Conservation (phyloP, 2,113 vertebrate genomes). For the Syrmaticus mikado region DNA sequence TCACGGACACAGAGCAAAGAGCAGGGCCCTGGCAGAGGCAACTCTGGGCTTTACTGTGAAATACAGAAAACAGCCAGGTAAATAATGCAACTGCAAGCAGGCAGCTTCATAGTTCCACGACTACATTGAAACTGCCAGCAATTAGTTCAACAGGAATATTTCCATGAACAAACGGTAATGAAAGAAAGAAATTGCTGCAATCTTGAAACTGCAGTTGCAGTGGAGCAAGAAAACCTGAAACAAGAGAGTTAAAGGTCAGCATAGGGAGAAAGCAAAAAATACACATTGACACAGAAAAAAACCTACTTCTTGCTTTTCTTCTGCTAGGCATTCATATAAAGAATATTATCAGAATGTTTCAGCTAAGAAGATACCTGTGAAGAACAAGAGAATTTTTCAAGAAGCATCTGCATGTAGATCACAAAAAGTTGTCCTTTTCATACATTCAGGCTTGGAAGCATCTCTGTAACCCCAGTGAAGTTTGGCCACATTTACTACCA, state of each 20-base stretch:
- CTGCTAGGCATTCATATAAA: neutral
- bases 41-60: neutral
- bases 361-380: neutral
- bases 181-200: neutral
- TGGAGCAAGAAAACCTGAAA: rapidly evolving
- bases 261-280: neutral
- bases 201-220: neutral
- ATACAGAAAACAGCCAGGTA: neutral
- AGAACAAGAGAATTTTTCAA: neutral
- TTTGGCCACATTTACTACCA: neutral
- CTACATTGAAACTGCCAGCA: neutral
- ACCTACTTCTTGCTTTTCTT: neutral
- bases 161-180: neutral
- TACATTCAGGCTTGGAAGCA: neutral
- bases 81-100: neutral
- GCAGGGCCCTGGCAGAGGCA: neutral
- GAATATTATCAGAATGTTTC: neutral
- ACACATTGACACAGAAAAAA: neutral
- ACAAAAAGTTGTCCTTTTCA: neutral
- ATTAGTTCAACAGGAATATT: neutral
- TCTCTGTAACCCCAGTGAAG: neutral
- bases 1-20: neutral
- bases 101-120: neutral
- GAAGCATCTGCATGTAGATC: neutral
- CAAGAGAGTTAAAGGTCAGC: neutral